Base-by-base conservation (phyloP, 2,113 vertebrate genomes). In the Forbesichthys papilliferus region DNA sequence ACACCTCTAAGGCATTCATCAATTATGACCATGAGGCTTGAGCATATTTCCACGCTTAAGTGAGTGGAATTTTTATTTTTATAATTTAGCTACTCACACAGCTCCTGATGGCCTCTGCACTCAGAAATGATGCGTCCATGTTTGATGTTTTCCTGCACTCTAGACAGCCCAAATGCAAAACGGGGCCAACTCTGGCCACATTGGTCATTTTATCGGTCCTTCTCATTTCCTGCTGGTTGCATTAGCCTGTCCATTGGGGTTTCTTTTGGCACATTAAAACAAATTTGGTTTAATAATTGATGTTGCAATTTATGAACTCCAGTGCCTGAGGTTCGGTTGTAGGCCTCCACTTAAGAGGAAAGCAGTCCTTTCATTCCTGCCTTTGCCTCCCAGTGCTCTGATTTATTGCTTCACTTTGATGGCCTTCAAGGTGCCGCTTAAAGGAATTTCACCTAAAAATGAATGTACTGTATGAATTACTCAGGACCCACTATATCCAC, bases 211-310 rank as follows among this genome's bases (percentile, higher is more conserved):
- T 80, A 82, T 81, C 84, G 75, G 57, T 77, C 85, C 85, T 81
- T 58, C 71, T 85, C 46, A 36, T 84, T 91, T 91, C 88, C 88
- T 88, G 88, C 77, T 80, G 71, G 81, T 87, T 88, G 88, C 90
- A 91, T 91, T 91, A 91, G 90, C 76, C 61, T 9, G 13, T 70
- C 82, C 80, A 5, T 71, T 65, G 87, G 86, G 88, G 74, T 79
- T 89, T 89, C 87, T 85, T 91, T 90, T 89, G 77, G 88, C 90
- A 90, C 88, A 89, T 91, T 91, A 90, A 89, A 88, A 86, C 80
- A 87, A 87, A 90, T 90, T 89, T 88, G 78, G 82, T 74, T 91
- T 83, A 91, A 91, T 91, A 91, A 91, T 91, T 90, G 84, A 91
- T 91, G 87, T 75, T 72, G 77, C 77, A 60, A 90, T 90, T 88